These are phyloP conservation scores for Neogobius melanostomus DNA, from an alignment of 2,113 vertebrate genomes.

Conservation along the genomic window DNA sequence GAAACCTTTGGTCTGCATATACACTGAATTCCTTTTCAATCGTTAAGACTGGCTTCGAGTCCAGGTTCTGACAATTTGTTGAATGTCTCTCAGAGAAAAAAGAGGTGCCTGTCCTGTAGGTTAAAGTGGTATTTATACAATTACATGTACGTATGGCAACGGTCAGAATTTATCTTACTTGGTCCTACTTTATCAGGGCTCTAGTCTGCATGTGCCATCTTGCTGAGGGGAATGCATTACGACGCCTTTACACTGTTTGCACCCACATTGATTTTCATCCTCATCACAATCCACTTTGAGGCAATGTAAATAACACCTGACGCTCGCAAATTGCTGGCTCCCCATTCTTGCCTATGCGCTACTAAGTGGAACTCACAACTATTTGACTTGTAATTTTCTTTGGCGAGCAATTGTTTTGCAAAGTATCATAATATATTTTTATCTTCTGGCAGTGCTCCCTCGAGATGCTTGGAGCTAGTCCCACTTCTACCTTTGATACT, in stretches of 20 bases:
- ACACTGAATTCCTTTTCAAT: too few species aligned
- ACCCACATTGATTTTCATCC: constrained; percentile 61
- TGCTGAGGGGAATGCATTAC: constrained; percentile 50
- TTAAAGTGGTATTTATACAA: too few species aligned
- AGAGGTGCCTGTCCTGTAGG: too few species aligned
- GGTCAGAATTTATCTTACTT: constrained; percentile 14
- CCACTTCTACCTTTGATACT: constrained; percentile 29
- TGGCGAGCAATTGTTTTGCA: constrained; percentile 52
- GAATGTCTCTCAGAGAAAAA: too few species aligned
- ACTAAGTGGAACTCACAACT: constrained; percentile 58
- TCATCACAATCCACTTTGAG: constrained; percentile 54
- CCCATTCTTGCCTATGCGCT: constrained; percentile 39
- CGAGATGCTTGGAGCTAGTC: constrained; percentile 35
- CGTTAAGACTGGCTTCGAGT: too few species aligned
- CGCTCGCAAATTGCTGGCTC: constrained; percentile 46
- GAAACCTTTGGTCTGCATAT: too few species aligned
- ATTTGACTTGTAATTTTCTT: constrained; percentile 62
- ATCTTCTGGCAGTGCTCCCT: constrained; percentile 36
- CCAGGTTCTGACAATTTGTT: too few species aligned
- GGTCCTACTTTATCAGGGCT: constrained; percentile 28
- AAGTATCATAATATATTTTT: constrained; percentile 44
- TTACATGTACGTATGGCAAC: too few species aligned
- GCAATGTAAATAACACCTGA: constrained; percentile 62
- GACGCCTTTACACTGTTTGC: constrained; percentile 56
- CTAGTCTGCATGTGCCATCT: constrained; percentile 1